These are phyloP conservation scores for Nesidiocoris tenuis DNA, from an alignment of 2,888 invertebrate genomes.

Conservation along the genomic window DNA sequence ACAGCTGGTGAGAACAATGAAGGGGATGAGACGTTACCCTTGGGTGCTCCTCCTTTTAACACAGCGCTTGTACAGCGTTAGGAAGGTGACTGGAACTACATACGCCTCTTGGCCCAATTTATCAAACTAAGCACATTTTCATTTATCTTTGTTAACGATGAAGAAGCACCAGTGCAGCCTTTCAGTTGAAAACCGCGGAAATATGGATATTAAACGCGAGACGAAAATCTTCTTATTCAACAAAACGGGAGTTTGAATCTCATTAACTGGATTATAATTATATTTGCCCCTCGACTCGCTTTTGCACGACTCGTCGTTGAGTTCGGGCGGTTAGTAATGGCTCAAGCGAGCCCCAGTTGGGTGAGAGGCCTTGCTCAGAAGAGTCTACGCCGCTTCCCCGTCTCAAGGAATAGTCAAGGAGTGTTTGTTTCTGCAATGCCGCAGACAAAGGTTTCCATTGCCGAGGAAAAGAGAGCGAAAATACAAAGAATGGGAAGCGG, in stretches of 20 bases:
- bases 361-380: too few species aligned
- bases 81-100: too few species aligned
- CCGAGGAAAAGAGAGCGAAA: background rate
- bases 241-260: constrained; percentile 38
- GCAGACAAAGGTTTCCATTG: constrained; percentile 11
- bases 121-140: constrained; percentile 39
- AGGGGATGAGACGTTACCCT: too few species aligned
- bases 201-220: constrained; percentile 22
- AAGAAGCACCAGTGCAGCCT: constrained; percentile 2
- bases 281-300: constrained; percentile 27
- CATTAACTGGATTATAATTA: constrained; percentile 43
- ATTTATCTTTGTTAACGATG: constrained; percentile 7
- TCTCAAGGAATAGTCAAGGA: constrained; percentile 36
- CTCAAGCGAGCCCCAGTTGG: background rate
- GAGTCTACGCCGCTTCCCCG: background rate
- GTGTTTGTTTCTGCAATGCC: constrained; percentile 30
- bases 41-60: too few species aligned
- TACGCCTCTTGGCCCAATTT: constrained; percentile 21
- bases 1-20: too few species aligned
- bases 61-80: too few species aligned
- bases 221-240: constrained; percentile 33
- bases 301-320: constrained; percentile 16
- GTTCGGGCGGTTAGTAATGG: background rate
- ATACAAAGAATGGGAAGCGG: background rate
- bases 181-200: constrained; percentile 27